phyloP scores from a whole-genome alignment of 1,140 invertebrate genomes.

The Arion vulgaris region DNA sequence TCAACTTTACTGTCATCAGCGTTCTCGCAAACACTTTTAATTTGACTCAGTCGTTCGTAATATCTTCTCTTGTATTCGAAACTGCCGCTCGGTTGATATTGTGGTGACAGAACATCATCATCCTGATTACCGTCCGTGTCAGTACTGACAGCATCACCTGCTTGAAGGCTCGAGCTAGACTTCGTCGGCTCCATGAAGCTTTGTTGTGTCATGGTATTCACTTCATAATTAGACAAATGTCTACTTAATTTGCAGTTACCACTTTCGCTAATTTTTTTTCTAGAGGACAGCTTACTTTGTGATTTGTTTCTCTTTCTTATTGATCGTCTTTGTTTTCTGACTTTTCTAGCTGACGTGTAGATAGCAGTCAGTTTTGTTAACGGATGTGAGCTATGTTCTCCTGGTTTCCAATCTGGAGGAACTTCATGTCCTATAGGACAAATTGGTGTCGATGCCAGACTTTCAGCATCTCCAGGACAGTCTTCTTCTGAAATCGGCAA shows the following conservation, averaged over 20 bases:
- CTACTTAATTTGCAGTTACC: neutral
- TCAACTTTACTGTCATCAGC: neutral
- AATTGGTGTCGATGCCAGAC: neutral
- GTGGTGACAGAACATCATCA: neutral
- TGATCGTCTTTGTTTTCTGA: neutral
- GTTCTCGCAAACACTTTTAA: no score
- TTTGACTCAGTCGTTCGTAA: constrained; percentile 12
- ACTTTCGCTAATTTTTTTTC: neutral
- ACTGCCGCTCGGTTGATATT: neutral
- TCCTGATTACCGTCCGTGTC: neutral
- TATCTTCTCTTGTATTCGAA: neutral
- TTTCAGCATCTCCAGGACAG: neutral
- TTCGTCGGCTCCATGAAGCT: neutral
- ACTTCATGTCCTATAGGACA: neutral
- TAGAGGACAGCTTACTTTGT: neutral
- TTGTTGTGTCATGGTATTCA: no score
- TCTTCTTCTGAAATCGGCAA: neutral
- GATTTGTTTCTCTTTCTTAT: neutral
- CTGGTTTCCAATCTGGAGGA: neutral
- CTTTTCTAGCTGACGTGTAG: neutral
- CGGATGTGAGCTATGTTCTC: neutral
- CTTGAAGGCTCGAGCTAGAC: neutral
- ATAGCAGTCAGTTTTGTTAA: neutral
- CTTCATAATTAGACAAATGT: no score
- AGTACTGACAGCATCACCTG: neutral